Evolutionary conservation across 2,797 vertebrate species (phyloP).

Genomic region (Molossus alvarezi): DNA sequence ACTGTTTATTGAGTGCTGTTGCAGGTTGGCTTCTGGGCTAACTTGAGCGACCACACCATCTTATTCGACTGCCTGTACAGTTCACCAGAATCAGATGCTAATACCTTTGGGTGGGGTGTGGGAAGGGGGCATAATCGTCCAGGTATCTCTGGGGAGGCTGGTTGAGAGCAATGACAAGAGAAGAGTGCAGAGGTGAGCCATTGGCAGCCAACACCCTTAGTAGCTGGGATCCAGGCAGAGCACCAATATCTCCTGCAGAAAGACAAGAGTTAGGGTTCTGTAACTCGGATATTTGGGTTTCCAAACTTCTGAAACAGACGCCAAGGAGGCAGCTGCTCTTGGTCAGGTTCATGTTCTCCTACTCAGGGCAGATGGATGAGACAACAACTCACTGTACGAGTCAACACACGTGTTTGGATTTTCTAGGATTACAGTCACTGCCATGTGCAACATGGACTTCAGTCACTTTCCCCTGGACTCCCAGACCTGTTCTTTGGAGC

Average conservation of each 20-base stretch:
- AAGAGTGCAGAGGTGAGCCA: not conserved
- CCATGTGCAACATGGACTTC: slow-evolving; percentile 99
- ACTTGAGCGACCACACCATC: not conserved
- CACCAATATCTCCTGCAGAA: not conserved
- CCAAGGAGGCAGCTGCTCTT: not conserved
- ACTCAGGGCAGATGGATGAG: not conserved
- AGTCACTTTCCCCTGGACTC: slow-evolving; percentile 97
- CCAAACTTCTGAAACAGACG: not conserved
- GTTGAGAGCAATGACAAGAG: not conserved
- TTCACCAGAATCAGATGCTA: not conserved
- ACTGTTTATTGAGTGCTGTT: not conserved
- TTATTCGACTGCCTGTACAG: not conserved
- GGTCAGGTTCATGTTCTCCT: not conserved
- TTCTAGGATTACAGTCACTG: slow-evolving; percentile 96
- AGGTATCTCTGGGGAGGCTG: not conserved
- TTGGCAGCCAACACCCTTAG: not conserved
- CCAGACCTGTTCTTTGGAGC: slow-evolving; percentile 96
- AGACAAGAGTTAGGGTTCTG: not conserved
- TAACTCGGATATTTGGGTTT: not conserved
- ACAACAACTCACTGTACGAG: not conserved
- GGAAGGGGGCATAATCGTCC: not conserved
- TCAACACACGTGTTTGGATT: slow-evolving; percentile 68
- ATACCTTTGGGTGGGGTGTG: not conserved
- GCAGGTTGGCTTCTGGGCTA: not conserved
- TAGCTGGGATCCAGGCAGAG: not conserved